Conservation (phyloP, 1,140 invertebrate species). For the Meloidogyne floridensis region DNA sequence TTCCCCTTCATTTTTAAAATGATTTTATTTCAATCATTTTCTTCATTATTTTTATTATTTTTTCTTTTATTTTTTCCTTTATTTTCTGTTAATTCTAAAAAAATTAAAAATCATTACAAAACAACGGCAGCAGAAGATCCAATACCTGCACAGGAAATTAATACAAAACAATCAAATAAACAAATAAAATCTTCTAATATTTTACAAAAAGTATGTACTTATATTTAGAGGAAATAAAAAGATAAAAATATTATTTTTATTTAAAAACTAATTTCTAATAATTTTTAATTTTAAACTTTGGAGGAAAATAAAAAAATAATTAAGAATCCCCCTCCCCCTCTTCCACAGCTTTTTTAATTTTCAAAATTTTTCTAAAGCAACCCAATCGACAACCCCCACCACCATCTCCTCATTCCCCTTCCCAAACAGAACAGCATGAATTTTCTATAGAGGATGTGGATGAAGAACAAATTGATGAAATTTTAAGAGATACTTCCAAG, state of each 20-base stretch:
- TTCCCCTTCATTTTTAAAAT: neutral
- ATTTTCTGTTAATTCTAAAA: constrained; percentile 7
- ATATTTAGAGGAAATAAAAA: no score
- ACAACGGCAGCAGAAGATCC: constrained; percentile 10
- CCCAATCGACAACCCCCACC: constrained; percentile 7
- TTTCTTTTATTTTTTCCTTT: constrained; percentile 7
- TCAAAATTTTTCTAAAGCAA: neutral
- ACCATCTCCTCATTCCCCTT: constrained; percentile 12
- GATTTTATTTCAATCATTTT: neutral
- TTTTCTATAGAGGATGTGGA: constrained; percentile 65
- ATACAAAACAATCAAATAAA: neutral
- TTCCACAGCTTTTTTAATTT: no score
- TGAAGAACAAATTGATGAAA: constrained; percentile 65
- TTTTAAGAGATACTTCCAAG: constrained; percentile 59
- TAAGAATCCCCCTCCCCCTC: no score
- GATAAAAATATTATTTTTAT: no score
- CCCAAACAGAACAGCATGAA: constrained; percentile 41
- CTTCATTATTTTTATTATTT: neutral
- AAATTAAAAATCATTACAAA: constrained; percentile 16
- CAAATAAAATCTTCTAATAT: neutral
- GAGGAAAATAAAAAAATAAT: no score
- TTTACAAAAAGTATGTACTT: neutral
- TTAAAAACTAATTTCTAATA: no score
- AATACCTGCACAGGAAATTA: neutral
- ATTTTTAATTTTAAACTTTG: no score